phyloP scores from a whole-genome alignment of 2,888 invertebrate species.

The Cerastis rubricosa region DNA sequence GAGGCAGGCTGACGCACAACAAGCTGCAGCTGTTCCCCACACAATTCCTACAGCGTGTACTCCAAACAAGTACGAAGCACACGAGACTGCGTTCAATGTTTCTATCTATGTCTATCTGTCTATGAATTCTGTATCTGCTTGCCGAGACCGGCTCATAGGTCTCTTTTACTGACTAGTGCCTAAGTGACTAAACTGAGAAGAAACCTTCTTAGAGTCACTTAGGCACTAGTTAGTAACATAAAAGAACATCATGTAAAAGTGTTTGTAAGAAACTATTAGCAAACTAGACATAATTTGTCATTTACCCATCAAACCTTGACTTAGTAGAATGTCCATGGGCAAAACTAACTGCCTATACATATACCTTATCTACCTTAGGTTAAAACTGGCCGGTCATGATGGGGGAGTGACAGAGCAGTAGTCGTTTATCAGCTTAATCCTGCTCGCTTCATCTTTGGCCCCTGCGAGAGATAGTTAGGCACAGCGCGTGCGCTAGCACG shows the following conservation, averaged over 20 bases:
- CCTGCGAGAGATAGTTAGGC: conserved; percentile 6
- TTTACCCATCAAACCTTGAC: neutral
- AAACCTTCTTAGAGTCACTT: too few relatives aligned
- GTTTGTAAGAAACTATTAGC: too few relatives aligned
- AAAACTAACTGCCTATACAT: neutral
- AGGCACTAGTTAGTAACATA: too few relatives aligned
- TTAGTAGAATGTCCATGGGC: too few relatives aligned
- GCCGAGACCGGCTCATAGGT: too few relatives aligned
- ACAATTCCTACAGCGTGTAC: neutral
- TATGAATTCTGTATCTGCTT: too few relatives aligned
- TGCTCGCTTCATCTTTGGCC: conserved; percentile 31
- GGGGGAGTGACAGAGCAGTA: conserved; percentile 6
- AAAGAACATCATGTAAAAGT: too few relatives aligned
- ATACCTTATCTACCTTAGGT: neutral
- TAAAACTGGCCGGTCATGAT: neutral
- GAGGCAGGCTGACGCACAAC: neutral
- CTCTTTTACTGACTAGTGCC: too few relatives aligned
- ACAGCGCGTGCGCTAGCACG: conserved; percentile 18
- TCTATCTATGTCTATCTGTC: too few relatives aligned
- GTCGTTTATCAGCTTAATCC: conserved; percentile 7
- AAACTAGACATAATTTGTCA: too few relatives aligned
- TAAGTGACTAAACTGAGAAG: too few relatives aligned
- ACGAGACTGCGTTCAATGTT: neutral
- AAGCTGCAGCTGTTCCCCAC: neutral
- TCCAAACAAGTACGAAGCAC: too few relatives aligned